Evolutionary conservation across 2,888 invertebrate species (phyloP).

Genomic region (Tetragonula carbonaria): DNA sequence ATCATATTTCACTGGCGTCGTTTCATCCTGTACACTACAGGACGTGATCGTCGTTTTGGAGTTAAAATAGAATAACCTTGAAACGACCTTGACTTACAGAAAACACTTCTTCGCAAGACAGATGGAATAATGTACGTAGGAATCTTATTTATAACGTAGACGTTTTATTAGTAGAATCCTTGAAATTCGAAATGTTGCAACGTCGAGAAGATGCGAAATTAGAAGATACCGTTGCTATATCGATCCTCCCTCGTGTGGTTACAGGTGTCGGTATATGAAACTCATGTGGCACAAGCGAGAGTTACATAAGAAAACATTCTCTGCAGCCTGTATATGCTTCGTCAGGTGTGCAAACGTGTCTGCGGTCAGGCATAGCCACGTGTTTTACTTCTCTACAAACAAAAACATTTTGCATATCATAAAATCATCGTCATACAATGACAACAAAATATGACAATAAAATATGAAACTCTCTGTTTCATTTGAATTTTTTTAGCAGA

Average conservation of each 20-base stretch:
- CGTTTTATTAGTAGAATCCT: background rate
- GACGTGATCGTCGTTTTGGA: background rate
- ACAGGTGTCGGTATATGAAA: slow-evolving; percentile 15
- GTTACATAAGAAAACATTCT: slow-evolving; percentile 24
- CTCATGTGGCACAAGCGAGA: slow-evolving; percentile 19
- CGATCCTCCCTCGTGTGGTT: background rate
- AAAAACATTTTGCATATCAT: slow-evolving; percentile 9
- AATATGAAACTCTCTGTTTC: background rate
- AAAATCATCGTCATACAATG: background rate
- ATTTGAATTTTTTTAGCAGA: too few species aligned
- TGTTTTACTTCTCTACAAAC: slow-evolving; percentile 31
- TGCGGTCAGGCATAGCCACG: slow-evolving; percentile 53
- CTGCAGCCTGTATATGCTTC: slow-evolving; percentile 5
- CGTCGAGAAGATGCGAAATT: background rate
- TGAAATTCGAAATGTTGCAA: too few species aligned
- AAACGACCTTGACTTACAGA: background rate
- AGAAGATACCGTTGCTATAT: background rate
- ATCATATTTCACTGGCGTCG: background rate
- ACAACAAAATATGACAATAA: background rate
- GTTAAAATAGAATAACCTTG: background rate
- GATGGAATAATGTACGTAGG: background rate
- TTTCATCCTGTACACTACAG: background rate
- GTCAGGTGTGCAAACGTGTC: slow-evolving; percentile 47
- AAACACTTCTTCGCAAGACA: background rate
- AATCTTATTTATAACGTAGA: background rate